Conservation (phyloP, 1,140 invertebrate genomes). For the Solenopsis fugax region DNA sequence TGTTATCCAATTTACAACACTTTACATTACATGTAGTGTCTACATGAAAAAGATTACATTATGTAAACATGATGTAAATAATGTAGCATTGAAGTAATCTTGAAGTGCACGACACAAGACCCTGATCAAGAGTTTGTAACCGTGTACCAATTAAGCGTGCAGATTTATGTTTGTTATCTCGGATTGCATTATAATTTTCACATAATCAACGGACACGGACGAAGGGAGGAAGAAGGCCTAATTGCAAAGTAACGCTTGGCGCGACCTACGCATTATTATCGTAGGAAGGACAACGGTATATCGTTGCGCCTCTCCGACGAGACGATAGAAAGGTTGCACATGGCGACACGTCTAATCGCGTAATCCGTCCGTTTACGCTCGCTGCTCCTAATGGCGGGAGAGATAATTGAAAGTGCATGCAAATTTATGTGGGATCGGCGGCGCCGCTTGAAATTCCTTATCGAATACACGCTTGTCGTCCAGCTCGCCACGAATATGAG, state of each 20-base stretch:
- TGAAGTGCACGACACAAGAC: too few relatives aligned
- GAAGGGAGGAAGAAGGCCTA: neutral
- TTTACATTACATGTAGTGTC: too few relatives aligned
- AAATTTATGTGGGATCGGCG: constrained; percentile 79
- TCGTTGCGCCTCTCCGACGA: neutral
- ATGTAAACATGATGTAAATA: too few relatives aligned
- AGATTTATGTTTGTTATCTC: neutral
- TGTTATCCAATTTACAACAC: too few relatives aligned
- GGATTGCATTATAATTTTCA: constrained; percentile 50
- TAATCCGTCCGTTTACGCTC: constrained; percentile 31
- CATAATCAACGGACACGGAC: neutral
- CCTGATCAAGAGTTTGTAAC: neutral
- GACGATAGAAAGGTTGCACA: constrained; percentile 58
- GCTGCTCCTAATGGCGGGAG: constrained; percentile 37
- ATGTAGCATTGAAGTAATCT: too few relatives aligned
- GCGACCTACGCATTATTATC: constrained; percentile 61
- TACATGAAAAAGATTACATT: too few relatives aligned
- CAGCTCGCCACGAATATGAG: constrained; percentile 20
- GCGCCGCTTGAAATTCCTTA: constrained; percentile 71
- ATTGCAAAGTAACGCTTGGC: constrained; percentile 43
- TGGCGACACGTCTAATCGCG: constrained; percentile 58
- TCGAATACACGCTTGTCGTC: constrained; percentile 7
- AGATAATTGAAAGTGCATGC: constrained; percentile 78
- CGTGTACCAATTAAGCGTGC: constrained; percentile 29
- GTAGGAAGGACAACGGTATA: constrained; percentile 8